Evolutionary conservation across 1,140 invertebrate genomes (phyloP).

Genomic region (Metopolophium dirhodum): DNA sequence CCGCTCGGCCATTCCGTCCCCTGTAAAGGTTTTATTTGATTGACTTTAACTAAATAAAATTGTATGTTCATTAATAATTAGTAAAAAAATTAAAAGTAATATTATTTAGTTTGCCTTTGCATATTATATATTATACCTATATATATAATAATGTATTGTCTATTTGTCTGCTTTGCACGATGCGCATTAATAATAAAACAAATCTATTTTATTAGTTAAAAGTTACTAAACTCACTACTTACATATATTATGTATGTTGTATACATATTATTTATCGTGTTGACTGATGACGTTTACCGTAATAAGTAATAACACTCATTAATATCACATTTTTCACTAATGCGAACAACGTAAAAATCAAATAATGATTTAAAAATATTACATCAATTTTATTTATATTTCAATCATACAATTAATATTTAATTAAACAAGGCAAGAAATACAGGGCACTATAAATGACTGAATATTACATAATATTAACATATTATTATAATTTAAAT

Average conservation of each 20-base stretch:
- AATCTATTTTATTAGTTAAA: background rate
- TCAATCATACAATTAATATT: conserved; percentile 31
- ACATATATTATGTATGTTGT: background rate
- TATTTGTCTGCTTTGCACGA: background rate
- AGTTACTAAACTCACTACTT: background rate
- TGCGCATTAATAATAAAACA: background rate
- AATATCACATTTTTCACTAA: background rate
- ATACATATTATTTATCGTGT: too few relatives aligned
- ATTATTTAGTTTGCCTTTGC: too few relatives aligned
- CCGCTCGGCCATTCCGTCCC: too few relatives aligned
- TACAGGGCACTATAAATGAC: conserved; percentile 45
- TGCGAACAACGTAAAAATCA: background rate
- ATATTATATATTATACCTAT: background rate
- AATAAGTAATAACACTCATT: too few relatives aligned
- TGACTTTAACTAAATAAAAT: too few relatives aligned
- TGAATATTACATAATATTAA: conserved; percentile 35
- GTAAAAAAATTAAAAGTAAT: too few relatives aligned
- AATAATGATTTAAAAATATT: background rate
- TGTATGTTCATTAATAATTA: background rate
- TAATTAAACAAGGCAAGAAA: conserved; percentile 54
- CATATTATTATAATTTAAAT: conserved; percentile 3
- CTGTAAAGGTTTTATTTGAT: too few relatives aligned
- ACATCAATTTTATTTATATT: conserved; percentile 15
- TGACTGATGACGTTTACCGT: background rate
- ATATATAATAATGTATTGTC: background rate